Conservation (phyloP, 2,113 vertebrate species). For the Barbus barbus region DNA sequence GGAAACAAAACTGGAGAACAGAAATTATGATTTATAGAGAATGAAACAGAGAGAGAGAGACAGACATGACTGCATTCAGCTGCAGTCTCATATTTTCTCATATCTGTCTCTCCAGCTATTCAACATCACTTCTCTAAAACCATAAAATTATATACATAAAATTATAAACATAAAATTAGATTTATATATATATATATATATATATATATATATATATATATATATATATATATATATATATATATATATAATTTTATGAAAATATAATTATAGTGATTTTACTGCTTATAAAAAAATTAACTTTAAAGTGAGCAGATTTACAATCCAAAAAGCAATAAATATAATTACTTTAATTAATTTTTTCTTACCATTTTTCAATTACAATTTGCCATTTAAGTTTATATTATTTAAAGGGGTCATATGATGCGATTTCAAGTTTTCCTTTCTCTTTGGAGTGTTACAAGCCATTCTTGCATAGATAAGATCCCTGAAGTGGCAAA, state of each 20-base stretch:
- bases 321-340: neutral
- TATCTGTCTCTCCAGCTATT: neutral
- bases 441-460: too few relatives aligned
- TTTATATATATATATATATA: too few relatives aligned
- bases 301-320: neutral
- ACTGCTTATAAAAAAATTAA: neutral
- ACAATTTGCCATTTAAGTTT: neutral
- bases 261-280: neutral
- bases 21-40: neutral
- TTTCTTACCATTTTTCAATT: neutral
- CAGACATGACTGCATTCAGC: neutral
- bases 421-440: too few relatives aligned
- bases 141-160: neutral
- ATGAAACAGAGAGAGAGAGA: neutral
- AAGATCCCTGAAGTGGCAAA: too few relatives aligned
- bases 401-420: too few relatives aligned
- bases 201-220: too few relatives aligned
- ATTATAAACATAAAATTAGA: neutral
- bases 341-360: neutral
- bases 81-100: neutral
- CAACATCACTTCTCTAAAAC: neutral
- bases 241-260: too few relatives aligned
- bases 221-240: too few relatives aligned
- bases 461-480: too few relatives aligned
- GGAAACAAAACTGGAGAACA: conserved; percentile 11